Evolutionary conservation across 2,113 vertebrate species (phyloP).

Genomic region (Chionomys nivalis): DNA sequence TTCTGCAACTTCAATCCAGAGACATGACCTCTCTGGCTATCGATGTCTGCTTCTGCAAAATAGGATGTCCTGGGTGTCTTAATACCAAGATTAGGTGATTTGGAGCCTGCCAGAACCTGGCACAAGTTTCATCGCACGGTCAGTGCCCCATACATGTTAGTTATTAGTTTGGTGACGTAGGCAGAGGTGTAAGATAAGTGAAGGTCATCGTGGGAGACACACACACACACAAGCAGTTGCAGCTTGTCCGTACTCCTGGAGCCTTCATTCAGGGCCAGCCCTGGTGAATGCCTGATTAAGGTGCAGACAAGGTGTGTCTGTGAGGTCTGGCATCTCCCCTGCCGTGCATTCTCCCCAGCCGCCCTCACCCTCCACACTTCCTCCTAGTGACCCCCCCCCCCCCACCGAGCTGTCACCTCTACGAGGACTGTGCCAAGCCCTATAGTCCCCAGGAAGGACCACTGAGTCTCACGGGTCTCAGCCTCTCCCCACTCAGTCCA

Average conservation of each 20-base stretch:
- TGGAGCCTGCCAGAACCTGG: not conserved
- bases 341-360: no score
- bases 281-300: not conserved
- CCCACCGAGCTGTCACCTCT: not conserved
- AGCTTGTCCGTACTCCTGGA: not conserved
- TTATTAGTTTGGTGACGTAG: not conserved
- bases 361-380: rapidly evolving
- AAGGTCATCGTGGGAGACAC: not conserved
- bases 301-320: not conserved
- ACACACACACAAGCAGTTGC: not conserved
- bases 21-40: not conserved
- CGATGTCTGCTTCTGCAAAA: not conserved
- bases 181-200: not conserved
- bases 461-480: not conserved
- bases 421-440: not conserved
- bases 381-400: no score
- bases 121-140: not conserved
- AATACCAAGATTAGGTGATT: not conserved
- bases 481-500: not conserved
- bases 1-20: not conserved
- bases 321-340: not conserved
- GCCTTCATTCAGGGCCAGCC: not conserved
- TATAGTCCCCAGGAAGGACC: not conserved
- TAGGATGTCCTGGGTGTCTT: not conserved
- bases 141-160: not conserved